A percentile compares a stretch with the other conserved stretches of the same genome.
These are phyloP conservation scores for Pteropus rufus DNA, from an alignment of 2,797 vertebrate genomes.

Conservation along the genomic window DNA sequence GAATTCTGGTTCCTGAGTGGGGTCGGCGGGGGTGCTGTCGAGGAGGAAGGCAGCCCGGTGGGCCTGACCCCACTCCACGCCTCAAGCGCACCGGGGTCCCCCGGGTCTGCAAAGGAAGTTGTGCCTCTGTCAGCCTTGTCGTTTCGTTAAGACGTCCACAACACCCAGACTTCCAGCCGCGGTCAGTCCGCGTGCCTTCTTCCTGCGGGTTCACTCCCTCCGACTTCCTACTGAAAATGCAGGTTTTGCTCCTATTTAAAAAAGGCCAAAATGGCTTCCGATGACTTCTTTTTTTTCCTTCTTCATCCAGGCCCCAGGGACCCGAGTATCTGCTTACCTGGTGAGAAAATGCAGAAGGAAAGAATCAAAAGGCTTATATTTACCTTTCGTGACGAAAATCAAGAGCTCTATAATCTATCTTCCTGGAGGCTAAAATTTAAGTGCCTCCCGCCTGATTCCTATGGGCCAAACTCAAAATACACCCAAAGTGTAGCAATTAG, in stretches of 20 bases:
- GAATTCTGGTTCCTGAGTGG: background rate
- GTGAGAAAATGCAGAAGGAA: background rate
- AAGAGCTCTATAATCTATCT: background rate
- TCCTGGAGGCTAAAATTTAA: background rate
- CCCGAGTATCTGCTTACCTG: background rate
- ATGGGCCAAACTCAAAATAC: background rate
- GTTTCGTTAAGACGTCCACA: background rate
- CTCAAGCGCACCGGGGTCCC: fast-evolving
- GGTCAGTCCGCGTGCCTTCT: background rate
- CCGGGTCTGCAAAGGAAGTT: too few relatives aligned
- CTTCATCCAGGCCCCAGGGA: background rate
- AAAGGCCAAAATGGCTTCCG: background rate
- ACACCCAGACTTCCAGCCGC: background rate
- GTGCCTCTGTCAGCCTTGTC: background rate
- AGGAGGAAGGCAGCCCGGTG: fast-evolving
- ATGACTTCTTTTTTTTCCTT: background rate
- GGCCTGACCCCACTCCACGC: fast-evolving
- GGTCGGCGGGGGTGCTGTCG: fast-evolving
- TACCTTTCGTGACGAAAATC: background rate
- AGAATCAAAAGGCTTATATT: background rate
- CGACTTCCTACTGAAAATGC: background rate
- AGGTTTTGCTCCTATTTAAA: background rate
- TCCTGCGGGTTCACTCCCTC: fast-evolving
- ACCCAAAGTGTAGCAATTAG: background rate
- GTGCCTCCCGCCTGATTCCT: background rate